Base-by-base conservation (phyloP, 2,888 invertebrate genomes). In the Uloborus plumipes region DNA sequence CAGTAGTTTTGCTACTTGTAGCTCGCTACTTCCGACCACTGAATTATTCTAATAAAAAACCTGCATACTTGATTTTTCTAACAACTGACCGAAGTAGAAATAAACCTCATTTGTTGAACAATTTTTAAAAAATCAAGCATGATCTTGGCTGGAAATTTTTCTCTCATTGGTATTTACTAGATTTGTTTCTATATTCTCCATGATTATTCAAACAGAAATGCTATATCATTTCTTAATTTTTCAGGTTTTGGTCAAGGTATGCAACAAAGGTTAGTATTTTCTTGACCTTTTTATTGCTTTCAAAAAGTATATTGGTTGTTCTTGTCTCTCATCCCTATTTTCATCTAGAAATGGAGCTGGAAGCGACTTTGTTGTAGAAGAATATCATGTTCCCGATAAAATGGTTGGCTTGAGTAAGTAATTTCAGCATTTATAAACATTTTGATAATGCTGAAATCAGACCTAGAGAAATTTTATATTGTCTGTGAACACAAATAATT, bases 321-420 rank as follows among this genome's bases (percentile, higher is more conserved):
- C 4, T 49, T 65, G 15, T 22, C 9, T 3, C 18, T 73, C 51
- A 18, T 4, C 59, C 72, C 26, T 69, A 15, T 39, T 39, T 39
- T 39, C 39, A 39, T 39, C 39, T 53, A 84, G 80, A 58, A 80
- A 80, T 67, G 86, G 86, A 39, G 80, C 87, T 55, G 88, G 87
- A 31, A 86, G 88, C 85, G 87, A 88, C 51, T 83, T 83, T 73
- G 86, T 88, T 61, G 89, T 90, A 11, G 97, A 98, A 89, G 96
- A 97, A 90, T 94, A 96, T 86, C 92, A 94, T 87, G 96, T 97
- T 85, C 98, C 98, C 16, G 97, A 98, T 90, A 94, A 95, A 89
- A 95, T 98, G 94, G 96, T 97, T 87, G 96, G 95, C 88, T 91
- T 97, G 75, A 95, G 95, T 95, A 91, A 94, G 66, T 22, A 66